Evolutionary conservation across 2,797 vertebrate species (phyloP), one percentile per base, ranked within the genome.

Genomic region (Parauchenoglanis punctatus): DNA sequence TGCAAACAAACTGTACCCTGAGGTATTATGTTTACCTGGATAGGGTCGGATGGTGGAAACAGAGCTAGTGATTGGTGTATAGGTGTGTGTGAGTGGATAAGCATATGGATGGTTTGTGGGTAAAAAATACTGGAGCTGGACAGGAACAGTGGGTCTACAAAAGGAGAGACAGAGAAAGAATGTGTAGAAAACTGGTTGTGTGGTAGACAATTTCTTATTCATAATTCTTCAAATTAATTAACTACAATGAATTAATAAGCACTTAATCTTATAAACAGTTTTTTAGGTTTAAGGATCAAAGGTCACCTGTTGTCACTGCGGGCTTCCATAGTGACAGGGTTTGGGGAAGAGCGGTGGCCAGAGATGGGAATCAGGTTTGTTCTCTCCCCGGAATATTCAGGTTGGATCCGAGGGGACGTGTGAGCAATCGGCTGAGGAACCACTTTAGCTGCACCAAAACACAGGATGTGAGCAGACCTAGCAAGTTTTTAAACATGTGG

Each of bases 391-490:
- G 97, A 93, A 85, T 99, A 99, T 54, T 99, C 98, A 0, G 97
- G 93, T 93, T 99, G 98, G 92, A 98, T 97, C 25, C 98, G 96
- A 59, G 98, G 96, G 85, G 98, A 98, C 83, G 97, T 98, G 91
- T 99, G 98, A 0, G 98, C 97, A 58, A 99, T 98, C 63, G 98
- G 98, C 93, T 99, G 98, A 86, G 98, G 98, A 90, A 99, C 98
- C 89, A 99, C 98, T 94, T 99, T 99, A 93, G 98, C 98, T 99
- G 93, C 4, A 87, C 0, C 6, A 77, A 56, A 58, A 86, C 12
- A 84, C 28, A 77, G 20, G 17, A 80, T 46, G 81, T 46, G n/a
- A 84, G 52, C 5, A 83, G 10, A 83, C 8, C 20, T 75, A 49
- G 44, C 44, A 49, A n/a, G 25, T 8, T 31, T 78, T 31, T 20